Evolutionary conservation across 2,888 invertebrate genomes (phyloP).

Genomic region (Drosophila algonquin): DNA sequence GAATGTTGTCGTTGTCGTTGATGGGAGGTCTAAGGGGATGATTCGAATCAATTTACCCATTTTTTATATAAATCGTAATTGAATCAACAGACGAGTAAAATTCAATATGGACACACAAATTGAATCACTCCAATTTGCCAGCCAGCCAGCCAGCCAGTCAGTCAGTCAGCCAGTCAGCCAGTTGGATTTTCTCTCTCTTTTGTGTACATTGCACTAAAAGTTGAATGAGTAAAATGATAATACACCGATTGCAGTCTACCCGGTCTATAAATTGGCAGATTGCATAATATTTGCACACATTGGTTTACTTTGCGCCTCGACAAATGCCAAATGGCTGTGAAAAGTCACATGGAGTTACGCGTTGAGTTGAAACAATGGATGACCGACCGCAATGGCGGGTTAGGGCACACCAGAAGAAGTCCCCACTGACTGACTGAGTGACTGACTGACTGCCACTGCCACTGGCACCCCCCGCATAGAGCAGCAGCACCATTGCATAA

Average conservation of each 20-base stretch:
- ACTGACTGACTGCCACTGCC: slow-evolving; percentile 18
- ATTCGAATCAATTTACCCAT: slow-evolving; percentile 9
- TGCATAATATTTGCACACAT: slow-evolving; percentile 60
- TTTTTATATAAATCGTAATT: slow-evolving; percentile 14
- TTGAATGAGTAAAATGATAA: slow-evolving; percentile 36
- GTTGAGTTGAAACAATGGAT: slow-evolving; percentile 40
- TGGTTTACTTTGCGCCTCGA: slow-evolving; percentile 56
- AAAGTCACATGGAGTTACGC: slow-evolving; percentile 63
- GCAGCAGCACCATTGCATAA: slow-evolving; percentile 53
- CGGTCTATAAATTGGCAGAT: slow-evolving; percentile 33
- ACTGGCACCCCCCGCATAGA: slow-evolving; percentile 11
- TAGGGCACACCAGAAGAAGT: slow-evolving; percentile 33
- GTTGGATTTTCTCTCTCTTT: neutral
- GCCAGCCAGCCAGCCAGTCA: neutral
- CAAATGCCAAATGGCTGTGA: slow-evolving; percentile 59
- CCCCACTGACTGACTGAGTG: slow-evolving; percentile 27
- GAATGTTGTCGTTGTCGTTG: neutral
- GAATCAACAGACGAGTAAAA: slow-evolving; percentile 18
- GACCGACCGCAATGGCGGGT: slow-evolving; percentile 32
- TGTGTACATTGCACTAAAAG: slow-evolving; percentile 6
- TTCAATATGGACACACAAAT: slow-evolving; percentile 20
- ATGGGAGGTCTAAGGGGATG: slow-evolving; percentile 2
- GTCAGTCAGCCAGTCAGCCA: neutral
- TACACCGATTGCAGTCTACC: slow-evolving; percentile 16
- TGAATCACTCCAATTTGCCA: slow-evolving; percentile 19